Percentiles rank a stretch among this genome's conserved stretches.
These are phyloP conservation scores for Probosciger aterrimus DNA, from an alignment of 2,113 vertebrate genomes.

Conservation along the genomic window DNA sequence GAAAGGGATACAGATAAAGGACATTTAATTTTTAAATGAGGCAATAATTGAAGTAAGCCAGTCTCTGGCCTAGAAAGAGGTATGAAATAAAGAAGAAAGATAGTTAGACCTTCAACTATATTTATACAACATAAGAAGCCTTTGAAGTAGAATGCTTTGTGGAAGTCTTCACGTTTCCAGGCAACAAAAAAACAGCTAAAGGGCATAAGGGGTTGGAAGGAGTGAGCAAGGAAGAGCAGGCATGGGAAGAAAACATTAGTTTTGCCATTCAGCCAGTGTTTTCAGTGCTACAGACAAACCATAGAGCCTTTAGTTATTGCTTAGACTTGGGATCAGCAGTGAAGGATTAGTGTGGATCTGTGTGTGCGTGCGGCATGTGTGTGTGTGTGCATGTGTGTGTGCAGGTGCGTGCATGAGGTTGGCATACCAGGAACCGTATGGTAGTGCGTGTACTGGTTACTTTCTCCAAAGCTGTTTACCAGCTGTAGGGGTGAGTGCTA, in stretches of 20 bases:
- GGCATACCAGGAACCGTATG: slow-evolving; percentile 29
- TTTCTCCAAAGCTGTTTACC: slow-evolving; percentile 69
- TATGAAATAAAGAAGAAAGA: slow-evolving; percentile 52
- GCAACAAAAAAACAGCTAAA: slow-evolving; percentile 44
- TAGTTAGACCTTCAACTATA: slow-evolving; percentile 67
- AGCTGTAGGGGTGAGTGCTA: slow-evolving; percentile 60
- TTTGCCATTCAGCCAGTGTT: slow-evolving; percentile 68
- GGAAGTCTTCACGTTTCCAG: slow-evolving; percentile 54
- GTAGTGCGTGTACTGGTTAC: slow-evolving; percentile 43
- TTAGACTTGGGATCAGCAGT: slow-evolving; percentile 61
- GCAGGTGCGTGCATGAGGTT: not conserved
- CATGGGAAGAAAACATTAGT: slow-evolving; percentile 24
- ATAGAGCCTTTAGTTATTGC: slow-evolving; percentile 59
- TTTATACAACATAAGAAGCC: slow-evolving; percentile 68
- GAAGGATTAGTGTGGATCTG: slow-evolving; percentile 16
- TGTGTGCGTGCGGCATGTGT: not conserved
- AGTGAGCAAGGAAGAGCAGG: not conserved
- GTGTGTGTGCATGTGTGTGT: not conserved
- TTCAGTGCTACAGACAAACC: slow-evolving; percentile 67
- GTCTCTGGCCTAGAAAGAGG: slow-evolving; percentile 58
- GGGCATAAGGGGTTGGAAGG: not conserved
- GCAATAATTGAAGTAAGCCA: slow-evolving; percentile 70
- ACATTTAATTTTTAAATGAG: slow-evolving; percentile 66
- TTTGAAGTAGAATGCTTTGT: slow-evolving; percentile 54
- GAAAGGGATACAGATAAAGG: slow-evolving; percentile 43